Evolutionary conservation across 1,140 invertebrate species (phyloP).

Genomic region (Drosophila simulans): DNA sequence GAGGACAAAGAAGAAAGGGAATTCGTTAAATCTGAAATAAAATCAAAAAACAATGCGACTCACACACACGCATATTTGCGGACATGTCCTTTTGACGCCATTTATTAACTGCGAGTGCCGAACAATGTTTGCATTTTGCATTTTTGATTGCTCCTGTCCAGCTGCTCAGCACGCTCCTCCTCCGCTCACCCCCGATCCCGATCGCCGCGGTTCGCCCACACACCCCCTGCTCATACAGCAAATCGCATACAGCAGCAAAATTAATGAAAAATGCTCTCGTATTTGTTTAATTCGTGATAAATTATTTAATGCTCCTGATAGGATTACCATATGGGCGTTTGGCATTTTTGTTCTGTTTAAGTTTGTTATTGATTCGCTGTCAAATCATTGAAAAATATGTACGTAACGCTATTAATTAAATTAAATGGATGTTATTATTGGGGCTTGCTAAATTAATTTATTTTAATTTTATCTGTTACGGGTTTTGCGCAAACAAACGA

Average conservation of each 20-base stretch:
- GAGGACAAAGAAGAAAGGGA: slow-evolving; percentile 29
- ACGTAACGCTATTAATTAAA: slow-evolving; percentile 2
- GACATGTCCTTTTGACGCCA: slow-evolving; percentile 48
- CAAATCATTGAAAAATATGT: slow-evolving; percentile 1
- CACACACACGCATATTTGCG: slow-evolving; percentile 20
- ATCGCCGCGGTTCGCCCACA: neutral
- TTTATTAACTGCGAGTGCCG: slow-evolving; percentile 57
- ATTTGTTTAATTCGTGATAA: slow-evolving; percentile 40
- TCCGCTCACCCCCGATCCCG: neutral
- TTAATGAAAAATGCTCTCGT: slow-evolving; percentile 29
- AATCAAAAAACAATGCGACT: slow-evolving; percentile 43
- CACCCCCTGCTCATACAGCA: neutral
- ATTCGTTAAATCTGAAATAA: slow-evolving; percentile 55
- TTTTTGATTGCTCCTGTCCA: slow-evolving; percentile 45
- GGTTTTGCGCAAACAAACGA: neutral
- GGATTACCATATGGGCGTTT: slow-evolving; percentile 5
- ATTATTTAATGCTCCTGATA: slow-evolving; percentile 24
- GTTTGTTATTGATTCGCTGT: neutral
- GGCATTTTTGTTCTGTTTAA: neutral
- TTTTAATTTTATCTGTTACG: neutral
- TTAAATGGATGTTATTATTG: slow-evolving; percentile 1
- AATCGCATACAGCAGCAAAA: slow-evolving; percentile 11
- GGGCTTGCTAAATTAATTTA: neutral
- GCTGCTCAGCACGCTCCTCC: neutral
- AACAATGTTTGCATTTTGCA: slow-evolving; percentile 54